A percentile compares a stretch with the other conserved stretches of the same genome.
Conservation (phyloP, 2,113 vertebrate species). For the Pluvialis apricaria region DNA sequence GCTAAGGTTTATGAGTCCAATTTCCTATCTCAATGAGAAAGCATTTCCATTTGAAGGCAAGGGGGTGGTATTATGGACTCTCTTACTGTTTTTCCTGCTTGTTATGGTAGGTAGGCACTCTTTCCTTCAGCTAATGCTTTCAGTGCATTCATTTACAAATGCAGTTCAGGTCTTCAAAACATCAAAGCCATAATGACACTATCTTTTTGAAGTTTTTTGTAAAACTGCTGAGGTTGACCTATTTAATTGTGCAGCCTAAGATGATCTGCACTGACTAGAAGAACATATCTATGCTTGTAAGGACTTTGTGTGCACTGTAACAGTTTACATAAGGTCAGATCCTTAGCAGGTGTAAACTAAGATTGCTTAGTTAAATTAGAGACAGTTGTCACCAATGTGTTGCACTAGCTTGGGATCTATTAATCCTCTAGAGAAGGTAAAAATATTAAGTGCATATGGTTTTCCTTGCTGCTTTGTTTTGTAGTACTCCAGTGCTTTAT, state of each 20-base stretch:
- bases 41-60: constrained; percentile 38
- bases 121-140: constrained; percentile 36
- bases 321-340: background rate
- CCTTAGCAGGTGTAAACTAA: background rate
- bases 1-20: constrained; percentile 52
- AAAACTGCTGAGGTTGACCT: constrained; percentile 41
- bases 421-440: background rate
- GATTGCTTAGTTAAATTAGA: background rate
- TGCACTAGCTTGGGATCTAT: background rate
- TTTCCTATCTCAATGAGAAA: constrained; percentile 49
- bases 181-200: constrained; percentile 57
- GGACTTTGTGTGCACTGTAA: background rate
- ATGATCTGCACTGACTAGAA: constrained; percentile 39
- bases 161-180: constrained; percentile 58
- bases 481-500: background rate
- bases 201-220: constrained; percentile 65
- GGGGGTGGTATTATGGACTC: background rate
- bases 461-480: background rate
- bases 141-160: constrained; percentile 62
- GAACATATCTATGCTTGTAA: background rate
- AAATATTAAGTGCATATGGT: background rate
- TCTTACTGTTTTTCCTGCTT: background rate
- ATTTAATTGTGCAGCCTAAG: constrained; percentile 64
- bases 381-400: background rate
- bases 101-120: constrained; percentile 20